Conservation (phyloP, 1,140 invertebrate genomes). For the Nasonia longicornis region DNA sequence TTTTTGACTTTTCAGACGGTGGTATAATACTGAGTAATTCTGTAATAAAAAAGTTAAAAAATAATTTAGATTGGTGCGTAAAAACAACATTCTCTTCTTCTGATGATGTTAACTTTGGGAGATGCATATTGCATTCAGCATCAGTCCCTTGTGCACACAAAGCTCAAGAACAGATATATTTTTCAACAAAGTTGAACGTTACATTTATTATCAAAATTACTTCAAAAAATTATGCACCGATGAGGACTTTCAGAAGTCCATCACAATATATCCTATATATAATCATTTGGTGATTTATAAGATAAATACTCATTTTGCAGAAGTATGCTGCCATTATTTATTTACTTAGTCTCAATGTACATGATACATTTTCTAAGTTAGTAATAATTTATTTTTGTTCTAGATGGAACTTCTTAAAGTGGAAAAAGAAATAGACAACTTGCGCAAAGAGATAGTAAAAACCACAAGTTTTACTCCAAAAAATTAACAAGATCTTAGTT, state of each 20-base stretch:
- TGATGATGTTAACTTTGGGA: conserved; percentile 85
- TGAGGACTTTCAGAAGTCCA: conserved; percentile 70
- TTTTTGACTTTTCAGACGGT: conserved; percentile 69
- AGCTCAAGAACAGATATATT: conserved; percentile 71
- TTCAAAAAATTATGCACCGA: conserved; percentile 62
- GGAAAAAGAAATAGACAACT: conserved; percentile 67
- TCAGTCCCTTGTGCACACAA: conserved; percentile 72
- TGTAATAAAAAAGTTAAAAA: conserved; percentile 78
- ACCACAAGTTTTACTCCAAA: conserved; percentile 65
- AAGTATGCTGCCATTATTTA: conserved; percentile 66
- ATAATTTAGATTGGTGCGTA: conserved; percentile 86
- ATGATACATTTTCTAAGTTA: background rate
- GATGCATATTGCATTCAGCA: conserved; percentile 81
- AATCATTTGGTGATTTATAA: conserved; percentile 76
- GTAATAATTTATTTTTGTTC: conserved; percentile 48
- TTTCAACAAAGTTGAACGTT: conserved; percentile 68
- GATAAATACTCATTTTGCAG: conserved; percentile 78
- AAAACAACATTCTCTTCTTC: conserved; percentile 83
- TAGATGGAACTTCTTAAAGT: conserved; percentile 69
- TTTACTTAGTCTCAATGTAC: background rate
- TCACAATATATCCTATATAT: conserved; percentile 76
- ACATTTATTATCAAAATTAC: conserved; percentile 70
- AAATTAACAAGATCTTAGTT: conserved; percentile 71
- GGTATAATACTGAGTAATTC: conserved; percentile 84
- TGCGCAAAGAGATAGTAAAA: conserved; percentile 66